phyloP scores from a whole-genome alignment of 1,140 invertebrate genomes.

The Phthorimaea operculella region DNA sequence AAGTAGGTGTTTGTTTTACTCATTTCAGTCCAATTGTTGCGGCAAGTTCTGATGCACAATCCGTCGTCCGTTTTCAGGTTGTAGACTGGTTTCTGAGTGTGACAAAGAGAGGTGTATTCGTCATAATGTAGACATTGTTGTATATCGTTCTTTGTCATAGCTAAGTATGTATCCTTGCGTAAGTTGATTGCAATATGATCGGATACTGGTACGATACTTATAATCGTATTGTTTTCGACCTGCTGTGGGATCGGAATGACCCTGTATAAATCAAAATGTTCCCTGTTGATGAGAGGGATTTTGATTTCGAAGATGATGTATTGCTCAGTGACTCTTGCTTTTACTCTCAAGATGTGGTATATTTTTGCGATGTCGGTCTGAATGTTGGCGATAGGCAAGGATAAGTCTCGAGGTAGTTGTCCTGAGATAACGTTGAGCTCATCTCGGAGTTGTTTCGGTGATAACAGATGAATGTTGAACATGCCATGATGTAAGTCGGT shows the following conservation, averaged over 20 bases:
- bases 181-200: conserved; percentile 2
- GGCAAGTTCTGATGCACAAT: background rate
- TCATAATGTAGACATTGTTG: conserved; percentile 2
- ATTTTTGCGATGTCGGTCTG: background rate
- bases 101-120: background rate
- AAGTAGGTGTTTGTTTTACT: conserved; percentile 1
- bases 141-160: background rate
- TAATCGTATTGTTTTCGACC: background rate
- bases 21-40: background rate
- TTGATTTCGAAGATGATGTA: conserved; percentile 3
- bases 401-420: conserved; percentile 13
- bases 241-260: background rate
- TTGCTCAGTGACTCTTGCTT: conserved; percentile 2
- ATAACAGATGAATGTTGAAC: conserved; percentile 15
- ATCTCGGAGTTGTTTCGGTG: conserved; percentile 13
- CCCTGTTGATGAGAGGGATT: conserved; percentile 2
- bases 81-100: background rate
- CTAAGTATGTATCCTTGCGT: conserved; percentile 3
- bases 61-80: background rate
- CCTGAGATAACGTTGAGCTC: conserved; percentile 13
- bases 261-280: background rate
- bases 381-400: conserved; percentile 12
- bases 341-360: background rate
- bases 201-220: background rate
- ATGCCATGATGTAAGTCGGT: conserved; percentile 17